A percentile compares a stretch with the other conserved stretches of the same genome.
phyloP scores from a whole-genome alignment of 2,888 invertebrate species.

The Drosophila infuscata region DNA sequence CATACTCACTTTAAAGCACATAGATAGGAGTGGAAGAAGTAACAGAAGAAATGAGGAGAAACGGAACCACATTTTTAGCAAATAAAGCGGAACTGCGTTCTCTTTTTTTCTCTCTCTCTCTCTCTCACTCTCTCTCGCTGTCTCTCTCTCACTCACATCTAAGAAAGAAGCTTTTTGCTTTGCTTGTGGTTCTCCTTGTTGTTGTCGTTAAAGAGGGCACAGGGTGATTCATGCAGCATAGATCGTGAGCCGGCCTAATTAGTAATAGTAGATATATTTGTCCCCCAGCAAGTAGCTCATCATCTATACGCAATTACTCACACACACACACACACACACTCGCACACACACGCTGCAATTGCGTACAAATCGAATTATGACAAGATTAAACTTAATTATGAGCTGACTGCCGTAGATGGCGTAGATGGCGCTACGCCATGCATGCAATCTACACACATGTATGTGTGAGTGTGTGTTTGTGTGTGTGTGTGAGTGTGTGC shows the following conservation, averaged over 20 bases:
- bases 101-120: neutral
- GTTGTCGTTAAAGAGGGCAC: neutral
- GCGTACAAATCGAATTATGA: constrained; percentile 10
- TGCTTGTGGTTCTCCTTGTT: neutral
- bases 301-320: neutral
- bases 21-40: neutral
- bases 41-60: neutral
- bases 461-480: neutral
- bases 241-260: neutral
- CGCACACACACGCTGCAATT: neutral
- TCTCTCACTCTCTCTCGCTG: neutral
- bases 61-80: neutral
- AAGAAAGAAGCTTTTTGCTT: neutral
- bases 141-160: neutral
- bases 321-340: neutral
- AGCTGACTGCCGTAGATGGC: neutral
- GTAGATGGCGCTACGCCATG: constrained; percentile 6
- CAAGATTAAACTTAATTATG: constrained; percentile 10
- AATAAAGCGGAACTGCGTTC: neutral
- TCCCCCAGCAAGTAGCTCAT: neutral
- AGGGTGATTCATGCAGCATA: neutral
- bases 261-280: neutral
- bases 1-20: neutral
- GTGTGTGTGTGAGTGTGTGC: neutral
- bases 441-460: neutral